phyloP scores from a whole-genome alignment of 2,888 invertebrate genomes.

The Adelognathus sp. region DNA sequence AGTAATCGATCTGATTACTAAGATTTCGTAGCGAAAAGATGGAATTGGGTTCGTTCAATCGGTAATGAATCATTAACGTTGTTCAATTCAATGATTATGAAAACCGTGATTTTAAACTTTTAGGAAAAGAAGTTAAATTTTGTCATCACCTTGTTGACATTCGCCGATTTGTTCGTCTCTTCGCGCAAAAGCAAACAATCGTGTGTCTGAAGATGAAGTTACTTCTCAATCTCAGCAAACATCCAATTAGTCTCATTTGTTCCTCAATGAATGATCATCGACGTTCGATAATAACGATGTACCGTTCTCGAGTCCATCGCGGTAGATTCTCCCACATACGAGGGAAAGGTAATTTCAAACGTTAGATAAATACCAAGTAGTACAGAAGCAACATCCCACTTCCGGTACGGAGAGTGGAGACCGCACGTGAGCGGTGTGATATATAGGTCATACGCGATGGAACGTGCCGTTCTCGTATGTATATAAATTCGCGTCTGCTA shows the following conservation, averaged over 20 bases:
- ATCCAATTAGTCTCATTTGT: background rate
- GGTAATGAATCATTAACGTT: no score
- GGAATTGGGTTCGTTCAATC: no score
- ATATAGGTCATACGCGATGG: conserved; percentile 47
- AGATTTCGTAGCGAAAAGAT: no score
- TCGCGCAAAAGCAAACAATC: background rate
- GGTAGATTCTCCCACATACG: background rate
- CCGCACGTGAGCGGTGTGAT: conserved; percentile 30
- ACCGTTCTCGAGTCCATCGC: background rate
- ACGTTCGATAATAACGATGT: background rate
- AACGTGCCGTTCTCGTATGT: conserved; percentile 24
- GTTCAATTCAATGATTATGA: no score
- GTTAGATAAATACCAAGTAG: background rate
- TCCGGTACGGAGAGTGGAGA: conserved; percentile 22
- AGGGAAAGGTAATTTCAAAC: background rate
- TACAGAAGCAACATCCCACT: background rate
- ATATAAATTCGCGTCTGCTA: conserved; percentile 14
- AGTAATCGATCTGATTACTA: no score
- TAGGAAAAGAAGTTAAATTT: no score
- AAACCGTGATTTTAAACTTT: no score
- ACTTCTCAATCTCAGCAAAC: background rate
- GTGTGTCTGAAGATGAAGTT: background rate
- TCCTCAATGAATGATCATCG: background rate
- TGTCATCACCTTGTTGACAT: no score
- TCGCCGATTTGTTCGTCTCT: background rate